Percentiles rank a stretch among this genome's conserved stretches.
phyloP scores from a whole-genome alignment of 2,797 vertebrate genomes.

The Vipera latastei region DNA sequence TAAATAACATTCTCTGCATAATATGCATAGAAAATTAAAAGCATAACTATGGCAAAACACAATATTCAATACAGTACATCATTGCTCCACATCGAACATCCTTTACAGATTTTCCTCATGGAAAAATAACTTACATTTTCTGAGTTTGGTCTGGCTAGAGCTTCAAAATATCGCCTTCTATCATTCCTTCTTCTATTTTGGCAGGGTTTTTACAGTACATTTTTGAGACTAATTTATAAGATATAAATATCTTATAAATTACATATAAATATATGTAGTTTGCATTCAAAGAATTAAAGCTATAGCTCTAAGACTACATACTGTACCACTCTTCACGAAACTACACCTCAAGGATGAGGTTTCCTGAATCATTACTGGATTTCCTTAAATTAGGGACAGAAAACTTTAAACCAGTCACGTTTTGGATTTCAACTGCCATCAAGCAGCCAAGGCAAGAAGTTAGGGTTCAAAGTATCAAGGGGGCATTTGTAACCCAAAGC shows the following conservation, averaged over 20 bases:
- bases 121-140: neutral
- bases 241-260: neutral
- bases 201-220: neutral
- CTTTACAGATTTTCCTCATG: neutral
- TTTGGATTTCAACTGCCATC: neutral
- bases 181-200: neutral
- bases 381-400: neutral
- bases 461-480: neutral
- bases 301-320: slow-evolving; percentile 4
- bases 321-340: neutral
- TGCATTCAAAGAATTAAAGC: neutral
- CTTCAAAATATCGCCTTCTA: neutral
- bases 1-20: neutral
- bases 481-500: neutral
- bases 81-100: neutral
- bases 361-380: neutral
- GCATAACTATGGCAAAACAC: neutral
- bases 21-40: neutral
- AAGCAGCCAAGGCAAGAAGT: neutral
- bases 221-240: neutral
- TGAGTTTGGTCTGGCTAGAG: neutral
- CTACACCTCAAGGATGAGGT: neutral
- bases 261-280: neutral
- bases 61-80: neutral
- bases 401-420: neutral